Conservation (phyloP, 2,888 invertebrate species). For the Erynnis tages region DNA sequence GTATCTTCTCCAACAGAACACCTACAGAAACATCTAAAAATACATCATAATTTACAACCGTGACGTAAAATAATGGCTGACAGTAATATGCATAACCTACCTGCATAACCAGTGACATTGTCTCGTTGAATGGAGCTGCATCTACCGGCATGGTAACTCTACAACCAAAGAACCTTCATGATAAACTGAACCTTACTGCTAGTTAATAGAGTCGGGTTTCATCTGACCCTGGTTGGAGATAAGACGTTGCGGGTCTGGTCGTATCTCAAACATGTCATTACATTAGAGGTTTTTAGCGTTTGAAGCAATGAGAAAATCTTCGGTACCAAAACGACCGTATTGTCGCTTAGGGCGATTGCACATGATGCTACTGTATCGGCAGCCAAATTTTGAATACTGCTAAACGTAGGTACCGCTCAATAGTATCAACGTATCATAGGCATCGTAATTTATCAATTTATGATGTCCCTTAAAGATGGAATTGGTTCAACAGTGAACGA, state of each 20-base stretch:
- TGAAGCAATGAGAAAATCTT: slow-evolving; percentile 34
- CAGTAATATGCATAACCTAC: slow-evolving; percentile 20
- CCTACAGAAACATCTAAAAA: neutral
- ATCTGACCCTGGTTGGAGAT: slow-evolving; percentile 16
- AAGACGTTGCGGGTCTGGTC: slow-evolving; percentile 10
- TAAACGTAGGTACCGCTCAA: no score
- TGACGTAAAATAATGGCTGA: slow-evolving; percentile 18
- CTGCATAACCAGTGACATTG: slow-evolving; percentile 40
- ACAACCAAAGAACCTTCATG: slow-evolving; percentile 14
- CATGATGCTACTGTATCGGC: neutral
- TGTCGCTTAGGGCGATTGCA: slow-evolving; percentile 27
- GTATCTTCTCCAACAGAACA: neutral
- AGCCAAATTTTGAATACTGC: neutral
- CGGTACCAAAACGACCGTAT: slow-evolving; percentile 44
- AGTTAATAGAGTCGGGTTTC: slow-evolving; percentile 18
- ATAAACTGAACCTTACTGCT: slow-evolving; percentile 3
- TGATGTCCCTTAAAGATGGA: no score
- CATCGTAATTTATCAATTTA: no score
- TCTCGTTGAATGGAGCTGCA: slow-evolving; percentile 36
- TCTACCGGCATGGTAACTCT: slow-evolving; percentile 18
- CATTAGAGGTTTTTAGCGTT: slow-evolving; percentile 38
- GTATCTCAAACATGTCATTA: slow-evolving; percentile 35
- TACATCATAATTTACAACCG: neutral
- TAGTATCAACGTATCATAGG: no score
- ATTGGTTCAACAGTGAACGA: no score